Base-by-base conservation (phyloP, 2,113 vertebrate genomes). In the Mastomys natalensis region DNA sequence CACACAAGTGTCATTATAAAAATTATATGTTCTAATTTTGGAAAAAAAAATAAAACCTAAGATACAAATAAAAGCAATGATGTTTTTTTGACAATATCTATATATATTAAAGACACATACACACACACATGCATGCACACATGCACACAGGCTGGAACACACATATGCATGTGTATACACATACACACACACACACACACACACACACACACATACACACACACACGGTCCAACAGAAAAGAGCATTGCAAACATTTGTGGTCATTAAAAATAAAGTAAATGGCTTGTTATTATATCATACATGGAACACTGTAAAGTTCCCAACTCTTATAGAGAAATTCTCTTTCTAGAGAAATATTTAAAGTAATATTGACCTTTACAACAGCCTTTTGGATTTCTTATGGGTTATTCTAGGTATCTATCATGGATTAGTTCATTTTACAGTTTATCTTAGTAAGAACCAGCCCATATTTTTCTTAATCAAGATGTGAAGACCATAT, bases 191-290 rank as follows among this genome's bases (percentile, higher is more conserved):
- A 80, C 16, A 80, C 48, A 19, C 15, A 31, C 15, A 21, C 51
- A 21, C n/a, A n/a, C n/a, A n/a, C n/a, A 55, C 34, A 80, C 17
- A 80, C 16, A 80, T 31, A 19, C 34, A 22, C 34, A 37, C 78
- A 58, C 21, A 24, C 37, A 58, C 4, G 0, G 1, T 31, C 34
- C 26, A 53, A 26, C 13, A 87, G 91, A 55, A 84, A 89, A 96
- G 16, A 17, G 15, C 1, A 85, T 94, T 95, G 97, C 90, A 86
- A 90, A 70, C 40, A 98, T 97, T 74, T 95, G 91, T 97, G 74
- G 77, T 90, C 95, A 58, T 58, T 94, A 94, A 84, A 98, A 95
- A 88, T 93, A 66, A 97, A 98, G 81, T 58, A 95, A 3, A 43
- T n/a, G 22, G 93, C 91, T 92, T 76, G 43, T 91, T 93, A 85